phyloP scores from a whole-genome alignment of 2,888 invertebrate species.

The Agrochola lota region DNA sequence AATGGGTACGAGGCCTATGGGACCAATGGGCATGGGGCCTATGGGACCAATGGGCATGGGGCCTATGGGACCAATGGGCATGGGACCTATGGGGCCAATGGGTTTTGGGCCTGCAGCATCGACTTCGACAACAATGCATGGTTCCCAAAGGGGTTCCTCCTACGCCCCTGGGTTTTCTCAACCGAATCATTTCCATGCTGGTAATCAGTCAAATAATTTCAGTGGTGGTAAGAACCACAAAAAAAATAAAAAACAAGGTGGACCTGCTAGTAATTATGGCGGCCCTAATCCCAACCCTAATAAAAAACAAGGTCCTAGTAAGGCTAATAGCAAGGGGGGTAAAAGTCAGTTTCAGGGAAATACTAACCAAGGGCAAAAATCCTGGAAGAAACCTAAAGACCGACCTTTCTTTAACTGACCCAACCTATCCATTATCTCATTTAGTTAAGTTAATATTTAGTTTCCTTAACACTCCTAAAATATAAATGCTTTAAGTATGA shows the following conservation, averaged over 20 bases:
- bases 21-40: not conserved
- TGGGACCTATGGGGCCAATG: not conserved
- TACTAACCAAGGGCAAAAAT: not conserved
- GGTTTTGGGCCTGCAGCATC: not conserved
- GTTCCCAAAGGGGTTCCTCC: not conserved
- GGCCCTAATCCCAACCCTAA: not conserved
- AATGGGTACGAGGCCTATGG: not conserved
- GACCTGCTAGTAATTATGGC: not conserved
- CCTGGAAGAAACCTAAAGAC: not conserved
- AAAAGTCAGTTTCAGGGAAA: not conserved
- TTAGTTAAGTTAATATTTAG: slow-evolving; percentile 17
- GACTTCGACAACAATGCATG: not conserved
- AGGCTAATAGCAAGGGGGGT: not conserved
- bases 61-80: no score
- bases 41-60: no score
- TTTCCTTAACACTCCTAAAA: not conserved
- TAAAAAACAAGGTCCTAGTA: not conserved
- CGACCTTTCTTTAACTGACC: not conserved
- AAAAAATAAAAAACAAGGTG: not conserved
- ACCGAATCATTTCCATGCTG: not conserved
- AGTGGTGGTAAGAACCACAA: not conserved
- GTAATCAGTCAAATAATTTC: slow-evolving; percentile 4
- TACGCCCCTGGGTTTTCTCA: slow-evolving; percentile 13
- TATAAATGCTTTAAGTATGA: not conserved
- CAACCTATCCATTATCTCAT: not conserved